Evolutionary conservation across 1,140 invertebrate genomes (phyloP).

Genomic region (Caerostris extrusa): DNA sequence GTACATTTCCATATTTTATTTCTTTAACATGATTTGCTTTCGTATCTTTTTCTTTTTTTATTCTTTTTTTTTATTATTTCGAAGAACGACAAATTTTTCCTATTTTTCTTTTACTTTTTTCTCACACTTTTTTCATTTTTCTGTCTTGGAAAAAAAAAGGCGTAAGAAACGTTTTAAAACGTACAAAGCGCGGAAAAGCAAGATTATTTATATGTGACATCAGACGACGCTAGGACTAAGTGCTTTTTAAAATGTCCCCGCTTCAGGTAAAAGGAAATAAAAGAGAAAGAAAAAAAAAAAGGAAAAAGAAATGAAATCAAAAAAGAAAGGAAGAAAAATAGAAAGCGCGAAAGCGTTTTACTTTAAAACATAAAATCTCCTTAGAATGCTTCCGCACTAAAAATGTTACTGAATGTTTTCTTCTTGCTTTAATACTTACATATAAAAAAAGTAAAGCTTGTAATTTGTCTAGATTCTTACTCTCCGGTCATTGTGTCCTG

Average conservation of each 20-base stretch:
- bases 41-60: constrained; percentile 12
- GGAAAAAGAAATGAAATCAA: constrained; percentile 1
- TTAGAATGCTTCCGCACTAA: constrained; percentile 48
- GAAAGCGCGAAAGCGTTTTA: constrained; percentile 40
- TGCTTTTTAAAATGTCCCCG: constrained; percentile 63
- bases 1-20: constrained; percentile 69
- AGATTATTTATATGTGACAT: constrained; percentile 64
- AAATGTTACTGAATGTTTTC: constrained; percentile 48
- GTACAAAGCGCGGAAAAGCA: constrained; percentile 21
- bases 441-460: constrained; percentile 35
- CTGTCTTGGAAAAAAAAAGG: constrained; percentile 22
- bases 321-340: background rate
- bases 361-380: constrained; percentile 59
- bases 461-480: constrained; percentile 50
- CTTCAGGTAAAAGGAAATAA: constrained; percentile 49
- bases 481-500: constrained; percentile 19
- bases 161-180: constrained; percentile 49
- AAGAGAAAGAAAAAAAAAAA: background rate
- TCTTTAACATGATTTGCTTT: constrained; percentile 53
- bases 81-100: background rate
- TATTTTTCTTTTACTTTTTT: background rate
- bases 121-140: background rate
- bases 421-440: constrained; percentile 40
- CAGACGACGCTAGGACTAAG: constrained; percentile 43
- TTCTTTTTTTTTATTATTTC: constrained; percentile 33